Percentiles rank a stretch among this genome's conserved stretches.
Conservation (phyloP, 1,140 invertebrate species). For the Manduca sexta region DNA sequence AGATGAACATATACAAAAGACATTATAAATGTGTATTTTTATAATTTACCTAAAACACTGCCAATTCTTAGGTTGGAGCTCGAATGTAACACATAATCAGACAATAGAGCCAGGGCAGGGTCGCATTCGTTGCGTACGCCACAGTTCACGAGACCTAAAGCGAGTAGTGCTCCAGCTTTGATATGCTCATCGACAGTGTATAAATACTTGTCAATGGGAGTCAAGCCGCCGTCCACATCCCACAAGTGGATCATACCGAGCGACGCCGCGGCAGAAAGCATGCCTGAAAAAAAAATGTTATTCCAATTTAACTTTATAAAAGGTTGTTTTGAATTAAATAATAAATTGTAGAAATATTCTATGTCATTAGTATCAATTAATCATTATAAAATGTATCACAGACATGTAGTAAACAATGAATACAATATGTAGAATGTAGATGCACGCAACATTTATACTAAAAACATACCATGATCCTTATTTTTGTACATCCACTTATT, state of each 20-base stretch:
- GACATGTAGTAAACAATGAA: too few species aligned
- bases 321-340: too few species aligned
- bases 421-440: too few species aligned
- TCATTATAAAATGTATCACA: too few species aligned
- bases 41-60: slow-evolving; percentile 85
- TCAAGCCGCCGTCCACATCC: slow-evolving; percentile 99
- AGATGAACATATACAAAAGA: not conserved
- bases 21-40: not conserved
- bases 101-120: slow-evolving; percentile 95
- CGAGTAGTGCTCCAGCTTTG: slow-evolving; percentile 97
- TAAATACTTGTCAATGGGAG: slow-evolving; percentile 98
- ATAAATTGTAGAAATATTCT: too few species aligned
- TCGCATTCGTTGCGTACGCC: slow-evolving; percentile 99
- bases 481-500: slow-evolving; percentile 99
- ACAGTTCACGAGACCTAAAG: slow-evolving; percentile 98
- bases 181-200: slow-evolving; percentile 97
- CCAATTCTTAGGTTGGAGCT: slow-evolving; percentile 95
- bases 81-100: slow-evolving; percentile 95
- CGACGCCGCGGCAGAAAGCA: slow-evolving; percentile 98
- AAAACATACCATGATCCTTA: slow-evolving; percentile 89
- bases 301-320: too few species aligned
- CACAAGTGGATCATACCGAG: slow-evolving; percentile 94
- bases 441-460: too few species aligned
- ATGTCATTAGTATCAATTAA: too few species aligned
- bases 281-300: slow-evolving; percentile 73